Evolutionary conservation across 1,140 invertebrate species (phyloP).

Genomic region (Mesaphorura yosii): DNA sequence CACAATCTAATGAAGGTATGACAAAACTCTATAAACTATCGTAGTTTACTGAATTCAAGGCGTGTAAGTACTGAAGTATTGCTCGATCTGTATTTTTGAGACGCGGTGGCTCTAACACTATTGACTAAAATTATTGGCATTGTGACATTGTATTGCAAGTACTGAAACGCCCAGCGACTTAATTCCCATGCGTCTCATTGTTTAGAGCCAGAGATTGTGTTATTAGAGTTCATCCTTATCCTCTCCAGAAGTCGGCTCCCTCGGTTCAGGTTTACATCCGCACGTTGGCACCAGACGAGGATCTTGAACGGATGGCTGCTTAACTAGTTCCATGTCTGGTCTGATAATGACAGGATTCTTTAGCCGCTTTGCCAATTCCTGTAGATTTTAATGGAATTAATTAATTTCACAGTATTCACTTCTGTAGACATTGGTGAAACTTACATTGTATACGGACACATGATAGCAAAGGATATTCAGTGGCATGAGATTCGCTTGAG

Average conservation of each 20-base stretch:
- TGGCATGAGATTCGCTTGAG: conserved; percentile 65
- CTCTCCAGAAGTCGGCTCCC: not conserved
- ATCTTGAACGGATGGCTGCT: conserved; percentile 39
- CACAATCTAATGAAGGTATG: too few species aligned
- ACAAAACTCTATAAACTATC: too few species aligned
- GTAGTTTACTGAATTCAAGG: too few species aligned
- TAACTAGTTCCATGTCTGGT: conserved; percentile 62
- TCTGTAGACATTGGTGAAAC: conserved; percentile 18
- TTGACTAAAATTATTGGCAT: too few species aligned
- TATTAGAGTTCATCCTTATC: conserved; percentile 22
- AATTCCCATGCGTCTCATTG: too few species aligned
- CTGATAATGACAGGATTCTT: conserved; percentile 46
- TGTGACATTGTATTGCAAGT: too few species aligned
- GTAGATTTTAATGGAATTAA: conserved; percentile 30
- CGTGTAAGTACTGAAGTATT: too few species aligned
- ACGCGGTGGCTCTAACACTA: too few species aligned
- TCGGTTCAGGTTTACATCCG: conserved; percentile 8
- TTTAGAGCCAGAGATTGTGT: too few species aligned
- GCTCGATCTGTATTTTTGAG: too few species aligned
- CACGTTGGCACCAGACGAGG: conserved; percentile 2
- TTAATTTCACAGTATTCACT: not conserved
- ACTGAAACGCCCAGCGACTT: too few species aligned
- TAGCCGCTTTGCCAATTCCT: conserved; percentile 64
- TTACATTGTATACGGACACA: conserved; percentile 59
- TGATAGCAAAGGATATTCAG: conserved; percentile 84